Percentiles rank a stretch among this genome's conserved stretches.
Conservation (phyloP, 2,888 invertebrate genomes). For the Mallateleia sp. region DNA sequence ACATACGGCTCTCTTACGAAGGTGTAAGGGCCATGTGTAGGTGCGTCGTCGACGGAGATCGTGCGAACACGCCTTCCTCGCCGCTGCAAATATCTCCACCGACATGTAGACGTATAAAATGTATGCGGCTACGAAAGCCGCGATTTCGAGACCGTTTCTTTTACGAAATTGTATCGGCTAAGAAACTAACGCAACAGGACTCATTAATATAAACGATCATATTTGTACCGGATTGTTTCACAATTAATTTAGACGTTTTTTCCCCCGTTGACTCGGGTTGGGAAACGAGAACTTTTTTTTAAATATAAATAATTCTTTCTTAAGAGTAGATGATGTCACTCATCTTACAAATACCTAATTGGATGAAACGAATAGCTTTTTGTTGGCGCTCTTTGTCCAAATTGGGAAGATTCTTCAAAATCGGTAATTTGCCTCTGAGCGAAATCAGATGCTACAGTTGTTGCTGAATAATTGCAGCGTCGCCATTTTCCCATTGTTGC, state of each 20-base stretch:
- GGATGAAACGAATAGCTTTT: too few species aligned
- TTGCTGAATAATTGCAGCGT: too few species aligned
- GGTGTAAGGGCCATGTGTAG: slow-evolving; percentile 78
- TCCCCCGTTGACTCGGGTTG: slow-evolving; percentile 23
- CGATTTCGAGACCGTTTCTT: slow-evolving; percentile 74
- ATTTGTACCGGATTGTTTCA: slow-evolving; percentile 71
- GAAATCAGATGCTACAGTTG: too few species aligned
- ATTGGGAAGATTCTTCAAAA: too few species aligned
- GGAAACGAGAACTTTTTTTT: slow-evolving; percentile 26
- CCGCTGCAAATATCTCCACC: slow-evolving; percentile 66
- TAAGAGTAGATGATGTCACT: background rate
- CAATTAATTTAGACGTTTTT: slow-evolving; percentile 65
- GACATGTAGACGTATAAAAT: slow-evolving; percentile 57
- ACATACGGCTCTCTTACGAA: slow-evolving; percentile 63
- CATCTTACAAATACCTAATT: background rate
- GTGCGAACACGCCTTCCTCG: slow-evolving; percentile 75
- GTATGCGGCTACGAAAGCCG: slow-evolving; percentile 65
- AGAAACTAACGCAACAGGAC: slow-evolving; percentile 60
- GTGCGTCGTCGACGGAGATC: slow-evolving; percentile 75
- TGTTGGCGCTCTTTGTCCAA: too few species aligned
- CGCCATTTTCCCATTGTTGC: too few species aligned
- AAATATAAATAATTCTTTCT: too few species aligned
- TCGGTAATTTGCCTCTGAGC: too few species aligned
- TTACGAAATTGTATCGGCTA: slow-evolving; percentile 76
- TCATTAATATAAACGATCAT: slow-evolving; percentile 78